Percentiles rank a stretch among this genome's conserved stretches.
Conservation (phyloP, 2,113 vertebrate genomes). For the Ceyx margarethae region DNA sequence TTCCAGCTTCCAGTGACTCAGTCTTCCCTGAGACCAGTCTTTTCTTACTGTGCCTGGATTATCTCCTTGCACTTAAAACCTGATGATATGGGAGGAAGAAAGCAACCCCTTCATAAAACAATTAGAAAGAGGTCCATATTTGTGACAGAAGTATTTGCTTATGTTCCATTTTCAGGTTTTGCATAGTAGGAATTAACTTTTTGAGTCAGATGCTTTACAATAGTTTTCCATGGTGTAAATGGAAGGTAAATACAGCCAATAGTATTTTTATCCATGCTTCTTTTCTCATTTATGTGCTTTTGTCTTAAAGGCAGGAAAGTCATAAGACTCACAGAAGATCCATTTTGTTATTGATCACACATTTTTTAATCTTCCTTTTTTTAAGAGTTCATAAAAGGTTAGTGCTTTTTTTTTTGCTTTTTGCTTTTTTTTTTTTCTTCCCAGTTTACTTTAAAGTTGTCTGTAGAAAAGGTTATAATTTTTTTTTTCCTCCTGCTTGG, state of each 20-base stretch:
- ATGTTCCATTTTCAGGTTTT: background rate
- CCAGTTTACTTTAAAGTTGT: background rate
- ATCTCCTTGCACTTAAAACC: background rate
- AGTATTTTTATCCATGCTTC: background rate
- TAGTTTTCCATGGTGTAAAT: background rate
- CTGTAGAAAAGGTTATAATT: background rate
- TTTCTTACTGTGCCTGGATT: background rate
- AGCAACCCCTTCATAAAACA: background rate
- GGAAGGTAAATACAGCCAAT: background rate
- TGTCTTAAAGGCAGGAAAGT: constrained; percentile 7
- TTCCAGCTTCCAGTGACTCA: background rate
- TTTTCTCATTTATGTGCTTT: background rate
- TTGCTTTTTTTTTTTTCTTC: background rate
- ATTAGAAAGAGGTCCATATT: background rate
- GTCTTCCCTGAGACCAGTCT: background rate
- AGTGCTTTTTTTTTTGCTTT: background rate
- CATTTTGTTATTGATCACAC: constrained; percentile 27
- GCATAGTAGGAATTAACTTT: background rate
- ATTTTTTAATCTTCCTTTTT: constrained; percentile 37
- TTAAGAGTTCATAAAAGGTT: constrained; percentile 24
- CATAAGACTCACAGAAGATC: background rate
- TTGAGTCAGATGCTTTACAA: background rate
- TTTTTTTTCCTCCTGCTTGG: background rate
- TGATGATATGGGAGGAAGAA: background rate
- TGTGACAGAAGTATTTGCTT: background rate